phyloP scores from a whole-genome alignment of 2,888 invertebrate species.

The Conistra vaccinii region DNA sequence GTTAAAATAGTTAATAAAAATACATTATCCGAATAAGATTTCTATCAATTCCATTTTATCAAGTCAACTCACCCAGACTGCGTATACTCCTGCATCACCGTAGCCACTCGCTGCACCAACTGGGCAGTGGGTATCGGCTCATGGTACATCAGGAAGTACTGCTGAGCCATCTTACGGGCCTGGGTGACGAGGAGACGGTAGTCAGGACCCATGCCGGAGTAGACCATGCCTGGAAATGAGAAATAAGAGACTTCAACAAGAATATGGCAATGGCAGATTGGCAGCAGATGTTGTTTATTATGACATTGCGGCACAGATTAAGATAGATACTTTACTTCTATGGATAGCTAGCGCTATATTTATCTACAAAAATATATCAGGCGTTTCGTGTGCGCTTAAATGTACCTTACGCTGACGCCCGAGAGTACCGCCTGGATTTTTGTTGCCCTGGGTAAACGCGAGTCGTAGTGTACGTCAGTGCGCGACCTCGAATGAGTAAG shows the following conservation, averaged over 20 bases:
- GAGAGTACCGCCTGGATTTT: too few relatives aligned
- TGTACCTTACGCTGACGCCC: too few relatives aligned
- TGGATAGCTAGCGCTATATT: too few relatives aligned
- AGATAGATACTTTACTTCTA: too few relatives aligned
- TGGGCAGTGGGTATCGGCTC: slow-evolving; percentile 99
- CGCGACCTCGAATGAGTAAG: too few relatives aligned
- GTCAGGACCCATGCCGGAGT: slow-evolving; percentile 98
- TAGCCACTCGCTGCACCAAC: slow-evolving; percentile 98
- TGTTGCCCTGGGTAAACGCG: too few relatives aligned
- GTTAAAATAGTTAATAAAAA: background rate
- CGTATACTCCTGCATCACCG: slow-evolving; percentile 99
- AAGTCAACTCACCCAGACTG: slow-evolving; percentile 95
- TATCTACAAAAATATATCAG: too few relatives aligned
- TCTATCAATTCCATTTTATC: background rate
- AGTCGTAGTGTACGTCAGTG: too few relatives aligned
- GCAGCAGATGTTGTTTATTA: too few relatives aligned
- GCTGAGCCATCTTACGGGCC: slow-evolving; percentile 98
- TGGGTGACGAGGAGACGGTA: slow-evolving; percentile 96
- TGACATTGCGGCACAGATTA: too few relatives aligned
- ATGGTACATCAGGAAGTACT: slow-evolving; percentile 97
- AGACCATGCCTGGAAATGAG: slow-evolving; percentile 96
- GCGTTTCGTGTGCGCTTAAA: too few relatives aligned
- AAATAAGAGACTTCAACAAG: background rate
- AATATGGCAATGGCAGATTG: background rate
- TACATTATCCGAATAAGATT: background rate